Evolutionary conservation across 2,797 vertebrate genomes (phyloP).

Genomic region (Periparus ater): DNA sequence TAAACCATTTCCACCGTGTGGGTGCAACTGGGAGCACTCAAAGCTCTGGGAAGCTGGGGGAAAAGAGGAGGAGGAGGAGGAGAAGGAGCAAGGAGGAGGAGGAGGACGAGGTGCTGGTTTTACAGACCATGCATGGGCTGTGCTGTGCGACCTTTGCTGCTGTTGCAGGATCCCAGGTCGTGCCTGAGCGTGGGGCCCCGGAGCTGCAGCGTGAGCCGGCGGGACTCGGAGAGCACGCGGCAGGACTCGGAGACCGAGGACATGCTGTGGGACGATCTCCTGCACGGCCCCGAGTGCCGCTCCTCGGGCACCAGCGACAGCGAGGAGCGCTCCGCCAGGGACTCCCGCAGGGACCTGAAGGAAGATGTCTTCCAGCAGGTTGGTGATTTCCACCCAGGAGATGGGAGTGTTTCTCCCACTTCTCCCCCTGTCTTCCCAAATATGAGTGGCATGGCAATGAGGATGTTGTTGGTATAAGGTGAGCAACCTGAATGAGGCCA

Average conservation of each 20-base stretch:
- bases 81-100: no score
- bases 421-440: rapidly evolving
- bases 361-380: slow-evolving; percentile 91
- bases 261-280: slow-evolving; percentile 94
- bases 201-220: slow-evolving; percentile 68
- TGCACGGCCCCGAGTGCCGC: slow-evolving; percentile 89
- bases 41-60: background rate
- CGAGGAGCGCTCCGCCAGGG: slow-evolving; percentile 71
- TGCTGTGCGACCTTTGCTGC: rapidly evolving
- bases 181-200: slow-evolving; percentile 43
- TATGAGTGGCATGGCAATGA: rapidly evolving
- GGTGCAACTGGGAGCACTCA: background rate
- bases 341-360: slow-evolving; percentile 76
- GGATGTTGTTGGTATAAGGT: background rate
- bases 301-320: slow-evolving; percentile 90
- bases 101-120: background rate
- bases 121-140: rapidly evolving
- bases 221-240: slow-evolving; percentile 81
- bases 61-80: background rate
- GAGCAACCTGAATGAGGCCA: background rate
- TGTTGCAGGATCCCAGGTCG: slow-evolving; percentile 47
- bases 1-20: rapidly evolving
- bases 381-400: background rate
- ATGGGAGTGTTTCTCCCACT: background rate
- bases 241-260: slow-evolving; percentile 95